Evolutionary conservation across 2,113 vertebrate species (phyloP).

Genomic region (Anhinga anhinga): DNA sequence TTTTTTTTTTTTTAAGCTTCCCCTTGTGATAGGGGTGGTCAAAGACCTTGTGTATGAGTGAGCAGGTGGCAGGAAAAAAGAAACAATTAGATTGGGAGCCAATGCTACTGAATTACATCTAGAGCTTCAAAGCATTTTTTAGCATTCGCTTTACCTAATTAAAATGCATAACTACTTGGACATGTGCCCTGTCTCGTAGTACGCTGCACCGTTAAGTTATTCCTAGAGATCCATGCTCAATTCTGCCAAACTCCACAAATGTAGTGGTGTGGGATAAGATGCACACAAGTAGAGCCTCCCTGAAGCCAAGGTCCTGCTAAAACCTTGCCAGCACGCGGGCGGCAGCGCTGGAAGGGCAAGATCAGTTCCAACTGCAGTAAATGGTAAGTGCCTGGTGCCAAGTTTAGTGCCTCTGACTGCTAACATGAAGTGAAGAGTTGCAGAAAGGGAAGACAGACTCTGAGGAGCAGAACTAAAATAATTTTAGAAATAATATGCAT

Average conservation of each 20-base stretch:
- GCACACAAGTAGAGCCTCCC: background rate
- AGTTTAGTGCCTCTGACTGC: background rate
- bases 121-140: background rate
- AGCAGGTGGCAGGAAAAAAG: background rate
- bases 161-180: background rate
- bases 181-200: background rate
- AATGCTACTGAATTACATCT: background rate
- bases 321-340: background rate
- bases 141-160: background rate
- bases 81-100: background rate
- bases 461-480: background rate
- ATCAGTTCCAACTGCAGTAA: background rate
- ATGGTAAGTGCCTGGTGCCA: background rate
- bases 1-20: background rate
- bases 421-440: background rate
- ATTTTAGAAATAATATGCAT: background rate
- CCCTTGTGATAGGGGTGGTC: background rate
- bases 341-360: rapidly evolving
- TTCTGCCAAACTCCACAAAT: background rate
- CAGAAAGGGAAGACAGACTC: background rate
- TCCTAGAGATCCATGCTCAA: background rate
- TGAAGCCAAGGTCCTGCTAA: background rate
- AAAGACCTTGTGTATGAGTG: background rate
- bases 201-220: background rate
- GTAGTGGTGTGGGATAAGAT: background rate